Percentiles rank a stretch among this genome's conserved stretches.
These are phyloP conservation scores for Criorhina ranunculi DNA, from an alignment of 2,888 invertebrate genomes.

Conservation along the genomic window DNA sequence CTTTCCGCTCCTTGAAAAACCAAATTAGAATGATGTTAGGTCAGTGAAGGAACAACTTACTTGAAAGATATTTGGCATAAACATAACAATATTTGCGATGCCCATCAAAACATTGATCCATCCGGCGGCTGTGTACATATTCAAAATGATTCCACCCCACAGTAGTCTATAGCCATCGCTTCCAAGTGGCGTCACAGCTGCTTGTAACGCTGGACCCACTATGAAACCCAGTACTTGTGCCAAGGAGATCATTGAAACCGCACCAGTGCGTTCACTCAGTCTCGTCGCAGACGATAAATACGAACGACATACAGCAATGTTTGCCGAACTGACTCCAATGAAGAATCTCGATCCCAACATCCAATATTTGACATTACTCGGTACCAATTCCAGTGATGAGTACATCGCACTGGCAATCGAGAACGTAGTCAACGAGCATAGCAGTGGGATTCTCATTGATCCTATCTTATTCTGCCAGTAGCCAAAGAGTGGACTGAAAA, in stretches of 20 bases:
- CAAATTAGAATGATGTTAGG: too few relatives aligned
- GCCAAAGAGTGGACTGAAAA: conserved; percentile 93
- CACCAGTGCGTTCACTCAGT: conserved; percentile 91
- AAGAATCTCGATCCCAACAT: conserved; percentile 92
- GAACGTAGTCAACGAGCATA: conserved; percentile 89
- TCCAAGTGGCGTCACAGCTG: conserved; percentile 91
- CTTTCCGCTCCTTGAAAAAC: conserved; percentile 86
- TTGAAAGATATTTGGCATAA: conserved; percentile 90
- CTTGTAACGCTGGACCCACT: conserved; percentile 93
- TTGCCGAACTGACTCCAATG: conserved; percentile 94
- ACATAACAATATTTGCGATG: conserved; percentile 89
- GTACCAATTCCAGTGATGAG: conserved; percentile 90
- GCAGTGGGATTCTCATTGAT: conserved; percentile 89
- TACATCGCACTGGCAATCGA: conserved; percentile 90
- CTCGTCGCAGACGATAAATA: conserved; percentile 94
- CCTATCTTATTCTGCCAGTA: conserved; percentile 93
- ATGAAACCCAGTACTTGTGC: conserved; percentile 95
- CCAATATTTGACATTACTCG: conserved; percentile 88
- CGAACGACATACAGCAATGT: conserved; percentile 92
- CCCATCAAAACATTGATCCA: conserved; percentile 93
- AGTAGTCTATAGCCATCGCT: conserved; percentile 86
- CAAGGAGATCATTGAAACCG: conserved; percentile 92
- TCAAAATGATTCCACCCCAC: conserved; percentile 87
- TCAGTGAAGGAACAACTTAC: conserved; percentile 83
- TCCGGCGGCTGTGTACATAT: conserved; percentile 95